Base-by-base conservation (phyloP, 1,140 invertebrate genomes). In the Oncopodura yosiiana region DNA sequence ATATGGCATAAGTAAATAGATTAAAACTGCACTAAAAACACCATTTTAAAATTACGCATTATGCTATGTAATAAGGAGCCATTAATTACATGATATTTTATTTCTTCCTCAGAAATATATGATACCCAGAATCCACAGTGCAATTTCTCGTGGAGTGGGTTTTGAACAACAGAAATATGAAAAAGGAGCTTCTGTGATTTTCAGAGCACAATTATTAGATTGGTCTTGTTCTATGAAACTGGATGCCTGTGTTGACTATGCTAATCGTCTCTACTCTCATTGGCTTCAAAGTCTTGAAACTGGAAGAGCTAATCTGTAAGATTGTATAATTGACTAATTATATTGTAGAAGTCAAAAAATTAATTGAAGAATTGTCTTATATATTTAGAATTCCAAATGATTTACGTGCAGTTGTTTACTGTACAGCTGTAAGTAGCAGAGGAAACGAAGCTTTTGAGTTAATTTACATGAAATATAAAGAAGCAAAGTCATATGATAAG, bases 291-390 rank as follows among this genome's bases (percentile, higher is more conserved):
- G 26, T 49, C 58, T 53, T 5, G 18, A 18, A 11, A 18, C n/a
- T n/a, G n/a, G n/a, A n/a, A n/a, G n/a, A n/a, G n/a, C 12, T n/a
- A 56, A 60, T 39, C 39, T 41, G 58, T 51, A 49, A 50, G n/a
- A 16, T 26, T 5, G 5, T 6, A 42, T 27, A 5, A 3, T 41
- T 30, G n/a, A 32, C 14, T 42, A n/a, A 38, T 29, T 27, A 19
- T 19, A 1, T 27, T 12, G 1, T 18, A 21, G n/a, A n/a, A n/a
- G n/a, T n/a, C n/a, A n/a, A n/a, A n/a, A n/a, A n/a, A n/a, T n/a
- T n/a, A n/a, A n/a, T n/a, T n/a, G n/a, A n/a, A n/a, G n/a, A n/a
- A n/a, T n/a, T n/a, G 37, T 45, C n/a, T 30, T 18, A 43, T 41
- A 37, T 46, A 30, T 32, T 9, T 38, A 60, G 57, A 27, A 53